Conservation (phyloP, 2,888 invertebrate species). For the Hirtodrosophila histrioides region DNA sequence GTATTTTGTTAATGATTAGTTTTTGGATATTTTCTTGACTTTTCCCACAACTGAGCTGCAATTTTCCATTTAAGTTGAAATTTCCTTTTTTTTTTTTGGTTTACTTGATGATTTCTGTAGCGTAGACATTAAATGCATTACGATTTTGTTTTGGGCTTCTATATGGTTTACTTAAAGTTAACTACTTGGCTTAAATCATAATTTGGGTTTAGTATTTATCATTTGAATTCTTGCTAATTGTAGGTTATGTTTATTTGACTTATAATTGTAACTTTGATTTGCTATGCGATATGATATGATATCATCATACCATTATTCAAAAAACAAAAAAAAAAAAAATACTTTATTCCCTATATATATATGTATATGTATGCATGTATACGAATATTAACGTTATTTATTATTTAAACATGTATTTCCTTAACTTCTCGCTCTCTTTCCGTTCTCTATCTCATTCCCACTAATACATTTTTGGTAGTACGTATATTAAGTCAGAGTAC, state of each 20-base stretch:
- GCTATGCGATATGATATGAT: conserved; percentile 57
- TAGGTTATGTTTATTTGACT: conserved; percentile 33
- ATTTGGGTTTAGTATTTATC: conserved; percentile 22
- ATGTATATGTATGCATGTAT: conserved; percentile 23
- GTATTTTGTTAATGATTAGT: conserved; percentile 19
- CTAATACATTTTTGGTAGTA: conserved; percentile 52
- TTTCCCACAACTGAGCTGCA: conserved; percentile 23
- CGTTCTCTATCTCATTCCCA: conserved; percentile 10
- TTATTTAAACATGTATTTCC: conserved; percentile 47
- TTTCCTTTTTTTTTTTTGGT: conserved; percentile 12
- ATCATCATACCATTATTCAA: conserved; percentile 2
- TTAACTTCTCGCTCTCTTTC: conserved; percentile 24
- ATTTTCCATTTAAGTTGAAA: conserved; percentile 21
- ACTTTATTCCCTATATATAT: conserved; percentile 35
- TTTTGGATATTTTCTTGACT: conserved; percentile 22
- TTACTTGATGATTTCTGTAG: conserved; percentile 45
- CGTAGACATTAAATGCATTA: conserved; percentile 75
- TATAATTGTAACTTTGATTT: conserved; percentile 66
- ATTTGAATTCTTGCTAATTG: conserved; percentile 43
- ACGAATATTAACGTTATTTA: conserved; percentile 38
- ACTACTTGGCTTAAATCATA: conserved; percentile 40
- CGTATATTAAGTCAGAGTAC: conserved; percentile 71
- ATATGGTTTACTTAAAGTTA: conserved; percentile 36
- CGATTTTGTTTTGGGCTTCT: conserved; percentile 34
- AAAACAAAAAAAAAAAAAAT: conserved; percentile 50